Conservation (phyloP, 1,140 invertebrate species). For the Trigoniulus corallinus region DNA sequence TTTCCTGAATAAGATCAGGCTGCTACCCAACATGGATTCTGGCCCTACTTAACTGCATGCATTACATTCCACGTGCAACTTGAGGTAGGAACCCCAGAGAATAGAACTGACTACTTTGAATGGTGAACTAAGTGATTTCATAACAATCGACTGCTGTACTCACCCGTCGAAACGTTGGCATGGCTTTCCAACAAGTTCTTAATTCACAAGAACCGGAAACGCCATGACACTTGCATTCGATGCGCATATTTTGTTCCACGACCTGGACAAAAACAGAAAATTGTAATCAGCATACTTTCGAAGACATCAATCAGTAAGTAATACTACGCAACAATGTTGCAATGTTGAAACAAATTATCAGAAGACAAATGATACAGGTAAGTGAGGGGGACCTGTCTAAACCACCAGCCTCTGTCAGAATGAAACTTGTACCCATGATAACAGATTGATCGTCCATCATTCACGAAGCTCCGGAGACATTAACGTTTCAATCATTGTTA, state of each 20-base stretch:
- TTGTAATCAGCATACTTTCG: neutral
- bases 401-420: too few species aligned
- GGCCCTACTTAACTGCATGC: too few species aligned
- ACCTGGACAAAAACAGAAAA: conserved; percentile 13
- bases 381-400: neutral
- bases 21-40: too few species aligned
- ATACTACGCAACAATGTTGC: neutral
- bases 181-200: conserved; percentile 33
- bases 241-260: conserved; percentile 23
- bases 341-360: neutral
- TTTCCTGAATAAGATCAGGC: too few species aligned
- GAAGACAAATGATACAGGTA: neutral
- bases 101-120: too few species aligned
- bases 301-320: neutral
- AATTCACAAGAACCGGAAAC: conserved; percentile 34
- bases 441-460: too few species aligned
- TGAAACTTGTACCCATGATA: too few species aligned
- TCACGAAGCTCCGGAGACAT: too few species aligned
- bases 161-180: conserved; percentile 32
- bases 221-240: conserved; percentile 35
- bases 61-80: too few species aligned
- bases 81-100: too few species aligned
- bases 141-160: conserved; percentile 8
- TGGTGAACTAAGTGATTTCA: neutral
- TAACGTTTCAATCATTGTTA: too few species aligned